Evolutionary conservation across 2,113 vertebrate species (phyloP).

Genomic region (Xenopus tropicalis): DNA sequence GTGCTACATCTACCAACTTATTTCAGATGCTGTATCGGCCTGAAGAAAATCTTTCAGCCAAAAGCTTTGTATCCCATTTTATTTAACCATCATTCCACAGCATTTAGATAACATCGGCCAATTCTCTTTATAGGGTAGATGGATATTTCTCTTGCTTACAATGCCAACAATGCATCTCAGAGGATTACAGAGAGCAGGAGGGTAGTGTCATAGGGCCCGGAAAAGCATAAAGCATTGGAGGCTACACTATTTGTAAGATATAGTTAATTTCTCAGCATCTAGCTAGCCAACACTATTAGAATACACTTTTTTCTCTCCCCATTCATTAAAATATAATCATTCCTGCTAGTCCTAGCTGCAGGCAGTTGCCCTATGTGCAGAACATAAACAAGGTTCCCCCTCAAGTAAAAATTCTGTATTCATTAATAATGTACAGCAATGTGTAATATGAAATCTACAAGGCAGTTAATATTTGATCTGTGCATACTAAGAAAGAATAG

Average conservation of each 20-base stretch:
- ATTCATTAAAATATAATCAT: too few relatives aligned
- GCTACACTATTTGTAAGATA: neutral
- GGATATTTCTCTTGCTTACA: conserved; percentile 40
- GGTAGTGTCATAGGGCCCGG: neutral
- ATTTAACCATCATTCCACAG: conserved; percentile 37
- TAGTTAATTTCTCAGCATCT: neutral
- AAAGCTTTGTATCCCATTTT: neutral
- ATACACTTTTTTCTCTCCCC: too few relatives aligned
- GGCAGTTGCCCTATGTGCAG: too few relatives aligned
- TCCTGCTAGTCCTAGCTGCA: too few relatives aligned
- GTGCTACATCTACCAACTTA: too few relatives aligned
- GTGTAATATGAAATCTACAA: too few relatives aligned
- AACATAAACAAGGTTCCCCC: too few relatives aligned
- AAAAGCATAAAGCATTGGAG: neutral
- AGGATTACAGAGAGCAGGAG: conserved; percentile 3
- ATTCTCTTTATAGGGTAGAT: conserved; percentile 36
- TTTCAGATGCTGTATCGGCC: conserved; percentile 4
- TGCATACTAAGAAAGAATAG: too few relatives aligned
- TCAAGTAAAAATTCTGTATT: too few relatives aligned
- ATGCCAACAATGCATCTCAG: conserved; percentile 26
- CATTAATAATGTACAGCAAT: too few relatives aligned
- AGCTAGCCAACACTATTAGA: neutral
- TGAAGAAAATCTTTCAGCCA: conserved; percentile 27
- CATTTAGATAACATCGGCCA: conserved; percentile 39
- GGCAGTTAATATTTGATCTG: too few relatives aligned